Conservation (phyloP, 2,113 vertebrate genomes). For the Pungitius pungitius region DNA sequence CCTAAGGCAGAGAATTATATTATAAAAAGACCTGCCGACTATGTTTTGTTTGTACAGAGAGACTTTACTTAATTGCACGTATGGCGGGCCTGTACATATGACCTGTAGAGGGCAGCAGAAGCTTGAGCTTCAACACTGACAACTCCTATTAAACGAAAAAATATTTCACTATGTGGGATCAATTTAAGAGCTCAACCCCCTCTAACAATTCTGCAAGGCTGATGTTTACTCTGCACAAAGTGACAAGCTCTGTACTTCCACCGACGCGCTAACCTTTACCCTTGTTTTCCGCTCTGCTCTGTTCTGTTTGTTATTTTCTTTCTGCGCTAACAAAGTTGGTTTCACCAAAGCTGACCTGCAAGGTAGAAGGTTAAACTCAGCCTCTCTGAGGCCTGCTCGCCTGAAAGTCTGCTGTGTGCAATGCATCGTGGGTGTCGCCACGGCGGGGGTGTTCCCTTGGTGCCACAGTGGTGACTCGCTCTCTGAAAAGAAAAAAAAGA, state of each 20-base stretch:
- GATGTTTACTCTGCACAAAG: conserved; percentile 72
- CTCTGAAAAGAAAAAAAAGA: conserved; percentile 40
- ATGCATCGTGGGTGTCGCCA: conserved; percentile 78
- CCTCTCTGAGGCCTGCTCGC: conserved; percentile 74
- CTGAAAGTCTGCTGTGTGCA: conserved; percentile 85
- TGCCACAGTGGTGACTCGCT: conserved; percentile 48
- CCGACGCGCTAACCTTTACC: conserved; percentile 84
- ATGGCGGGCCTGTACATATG: neutral
- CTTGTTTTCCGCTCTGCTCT: conserved; percentile 74
- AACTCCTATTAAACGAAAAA: no score
- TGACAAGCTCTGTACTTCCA: conserved; percentile 21
- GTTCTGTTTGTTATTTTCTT: conserved; percentile 73
- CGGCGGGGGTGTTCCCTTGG: conserved; percentile 50
- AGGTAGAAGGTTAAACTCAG: conserved; percentile 90
- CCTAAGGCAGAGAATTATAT: neutral
- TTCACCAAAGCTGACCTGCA: conserved; percentile 99
- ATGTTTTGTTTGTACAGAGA: neutral
- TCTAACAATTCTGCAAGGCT: conserved; percentile 11
- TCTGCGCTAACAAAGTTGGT: conserved; percentile 93
- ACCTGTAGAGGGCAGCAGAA: conserved; percentile 71
- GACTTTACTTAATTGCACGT: neutral
- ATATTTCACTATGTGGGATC: neutral
- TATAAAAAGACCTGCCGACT: neutral
- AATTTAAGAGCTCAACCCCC: neutral
- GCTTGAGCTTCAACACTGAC: conserved; percentile 6